Evolutionary conservation across 2,797 vertebrate species (phyloP), one percentile per base, ranked within the genome.

Genomic region (Spatula clypeata): DNA sequence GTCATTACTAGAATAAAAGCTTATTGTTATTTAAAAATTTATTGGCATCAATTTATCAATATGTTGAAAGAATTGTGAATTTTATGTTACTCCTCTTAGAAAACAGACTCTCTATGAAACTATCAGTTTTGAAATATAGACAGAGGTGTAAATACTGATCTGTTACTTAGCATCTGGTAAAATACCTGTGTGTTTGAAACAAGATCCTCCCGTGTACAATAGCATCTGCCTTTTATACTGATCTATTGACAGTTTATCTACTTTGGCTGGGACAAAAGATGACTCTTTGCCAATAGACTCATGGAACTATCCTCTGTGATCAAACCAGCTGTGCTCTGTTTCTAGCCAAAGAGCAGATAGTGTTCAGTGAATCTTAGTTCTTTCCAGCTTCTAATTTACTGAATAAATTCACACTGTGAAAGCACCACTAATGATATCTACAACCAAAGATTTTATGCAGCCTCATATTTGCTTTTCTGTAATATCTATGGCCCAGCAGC

Each of bases 301-400:
- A 57, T 74, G 77, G 36, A 38, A 91, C 18, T 61, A n/a, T 77
- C 31, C 29, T 81, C 38, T 77, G 26, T 65, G 36, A 88, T 83
- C 79, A 94, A 90, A 95, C 32, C 93, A 96, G 53, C 77, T 96
- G 73, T 55, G 36, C 16, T 62, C 45, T 69, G 8, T 79, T 90
- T 94, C 14, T 38, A 88, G 79, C 58, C 89, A 85, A 90, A 88
- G 10, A 90, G 10, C 49, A 81, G 38, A 84, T 29, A 90, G 49
- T 11, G 84, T 89, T 53, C 61, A 66, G 32, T 51, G 32, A 74
- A 70, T 66, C 14, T 8, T 15, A 34, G 31, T 4, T 85, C 49
- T 81, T 69, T 92, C 61, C 49, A 91, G 13, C 14, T 88, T 76
- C 36, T 79, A 73, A 85, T 76, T 88, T 64, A 73, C 29, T 76